Evolutionary conservation across 2,888 invertebrate species (phyloP).

Genomic region (Melinopterus prodromus): DNA sequence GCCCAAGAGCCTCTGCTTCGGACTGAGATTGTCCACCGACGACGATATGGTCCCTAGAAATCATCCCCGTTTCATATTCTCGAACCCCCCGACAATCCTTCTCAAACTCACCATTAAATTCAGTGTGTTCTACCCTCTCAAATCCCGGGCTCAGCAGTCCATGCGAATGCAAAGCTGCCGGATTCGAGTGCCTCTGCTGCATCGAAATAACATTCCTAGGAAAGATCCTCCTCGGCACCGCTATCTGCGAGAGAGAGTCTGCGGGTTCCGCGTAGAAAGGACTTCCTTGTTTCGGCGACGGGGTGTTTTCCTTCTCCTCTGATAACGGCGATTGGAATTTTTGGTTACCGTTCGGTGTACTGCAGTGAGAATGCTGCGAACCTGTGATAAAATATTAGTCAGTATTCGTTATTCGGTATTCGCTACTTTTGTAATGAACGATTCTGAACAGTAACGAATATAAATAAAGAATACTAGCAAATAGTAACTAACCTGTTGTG

Average conservation of each 20-base stretch:
- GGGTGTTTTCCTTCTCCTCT: slow-evolving; percentile 30
- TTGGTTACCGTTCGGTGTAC: slow-evolving; percentile 50
- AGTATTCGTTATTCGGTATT: too few species aligned
- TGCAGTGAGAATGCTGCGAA: slow-evolving; percentile 51
- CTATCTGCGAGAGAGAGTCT: slow-evolving; percentile 74
- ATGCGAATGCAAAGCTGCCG: slow-evolving; percentile 57
- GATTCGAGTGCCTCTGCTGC: slow-evolving; percentile 63
- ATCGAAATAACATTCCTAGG: slow-evolving; percentile 50
- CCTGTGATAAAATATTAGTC: slow-evolving; percentile 25
- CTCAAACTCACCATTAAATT: slow-evolving; percentile 50
- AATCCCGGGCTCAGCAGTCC: slow-evolving; percentile 53
- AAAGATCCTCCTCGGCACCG: slow-evolving; percentile 51
- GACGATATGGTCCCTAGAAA: slow-evolving; percentile 64
- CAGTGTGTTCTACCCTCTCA: slow-evolving; percentile 59
- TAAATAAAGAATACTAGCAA: too few species aligned
- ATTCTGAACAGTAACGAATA: too few species aligned
- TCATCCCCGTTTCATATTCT: slow-evolving; percentile 13
- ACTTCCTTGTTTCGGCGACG: slow-evolving; percentile 74
- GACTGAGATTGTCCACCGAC: slow-evolving; percentile 74
- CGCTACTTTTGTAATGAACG: too few species aligned
- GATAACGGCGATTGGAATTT: slow-evolving; percentile 30
- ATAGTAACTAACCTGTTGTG: slow-evolving; percentile 41
- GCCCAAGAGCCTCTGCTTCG: slow-evolving; percentile 53
- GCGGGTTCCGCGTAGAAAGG: slow-evolving; percentile 92
- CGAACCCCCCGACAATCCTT: not conserved